Base-by-base conservation (phyloP, 1,140 invertebrate species). In the Capitella teleta region DNA sequence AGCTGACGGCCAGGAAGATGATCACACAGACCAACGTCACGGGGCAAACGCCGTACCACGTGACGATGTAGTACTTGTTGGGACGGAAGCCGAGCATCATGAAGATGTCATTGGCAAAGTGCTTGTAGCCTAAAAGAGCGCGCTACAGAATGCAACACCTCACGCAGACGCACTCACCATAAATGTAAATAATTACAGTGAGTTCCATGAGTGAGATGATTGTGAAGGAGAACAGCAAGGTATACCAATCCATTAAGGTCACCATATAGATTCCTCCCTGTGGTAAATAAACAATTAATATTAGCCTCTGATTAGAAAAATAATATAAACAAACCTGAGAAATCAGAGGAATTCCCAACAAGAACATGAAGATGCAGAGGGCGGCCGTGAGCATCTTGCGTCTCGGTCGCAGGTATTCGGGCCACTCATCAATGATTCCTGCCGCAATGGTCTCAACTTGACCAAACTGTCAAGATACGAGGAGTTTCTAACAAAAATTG, bases 221-320 rank as follows among this genome's bases (percentile, higher is more conserved):
- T 51, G 60, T 56, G 14, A 60, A 41, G 3, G 58, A 53, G 12
- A 63, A 43, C 45, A 48, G 55, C 1, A 64, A 63, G 21, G 62
- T 53, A 45, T 72, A 75, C 54, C 65, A 70, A 52, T 75, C 73
- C 58, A 75, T 69, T 24, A 75, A 49, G 42, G 70, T 64, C 45
- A 75, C 66, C 3, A 75, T 54, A 49, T 72, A 73, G 12, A 70
- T 61, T 21, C 72, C 72, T 19, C 68, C 73, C 61, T 71, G 44
- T 18, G 56, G 55, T 19, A 30, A 34, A 18, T 10, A 0, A 5
- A 32, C 10, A 44, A 43, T 6, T 5, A 16, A n/a, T n/a, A n/a
- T n/a, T n/a, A n/a, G n/a, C n/a, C n/a, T n/a, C n/a, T 40, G 6
- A 16, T 10, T n/a, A 8, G 12, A 25, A n/a, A 12, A 12, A n/a